Percentiles rank a stretch among this genome's conserved stretches.
These are phyloP conservation scores for Acanthosoma haemorrhoidale DNA, from an alignment of 2,888 invertebrate species.

Conservation along the genomic window DNA sequence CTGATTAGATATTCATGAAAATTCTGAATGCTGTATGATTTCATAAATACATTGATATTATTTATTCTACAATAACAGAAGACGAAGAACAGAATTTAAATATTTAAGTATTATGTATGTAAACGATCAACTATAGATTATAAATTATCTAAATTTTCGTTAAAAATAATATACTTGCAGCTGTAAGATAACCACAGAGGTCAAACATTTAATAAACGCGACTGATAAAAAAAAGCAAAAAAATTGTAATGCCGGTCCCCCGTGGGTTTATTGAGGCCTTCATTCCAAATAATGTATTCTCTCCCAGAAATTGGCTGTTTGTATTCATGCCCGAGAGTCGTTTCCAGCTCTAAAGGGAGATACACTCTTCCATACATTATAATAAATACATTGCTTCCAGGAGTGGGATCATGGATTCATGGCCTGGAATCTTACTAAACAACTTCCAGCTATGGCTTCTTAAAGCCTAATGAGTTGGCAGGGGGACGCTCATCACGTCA, in stretches of 20 bases:
- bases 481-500: background rate
- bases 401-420: background rate
- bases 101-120: too few relatives aligned
- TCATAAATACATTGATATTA: too few relatives aligned
- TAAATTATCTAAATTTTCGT: too few relatives aligned
- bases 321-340: background rate
- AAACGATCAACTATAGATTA: too few relatives aligned
- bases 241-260: background rate
- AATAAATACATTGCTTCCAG: background rate
- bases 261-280: background rate
- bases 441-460: background rate
- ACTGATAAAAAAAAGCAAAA: background rate
- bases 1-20: background rate
- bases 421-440: conserved; percentile 5
- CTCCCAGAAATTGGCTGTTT: background rate
- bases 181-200: too few relatives aligned
- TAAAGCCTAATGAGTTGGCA: background rate
- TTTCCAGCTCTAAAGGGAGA: conserved; percentile 7
- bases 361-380: conserved; percentile 13
- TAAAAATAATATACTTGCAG: too few relatives aligned
- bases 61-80: too few relatives aligned
- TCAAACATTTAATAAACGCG: background rate
- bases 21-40: too few relatives aligned
- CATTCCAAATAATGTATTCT: background rate
- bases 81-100: too few relatives aligned